A percentile compares a stretch with the other conserved stretches of the same genome.
These are phyloP conservation scores for Drosophila erecta DNA, from an alignment of 1,140 invertebrate genomes.

Conservation along the genomic window DNA sequence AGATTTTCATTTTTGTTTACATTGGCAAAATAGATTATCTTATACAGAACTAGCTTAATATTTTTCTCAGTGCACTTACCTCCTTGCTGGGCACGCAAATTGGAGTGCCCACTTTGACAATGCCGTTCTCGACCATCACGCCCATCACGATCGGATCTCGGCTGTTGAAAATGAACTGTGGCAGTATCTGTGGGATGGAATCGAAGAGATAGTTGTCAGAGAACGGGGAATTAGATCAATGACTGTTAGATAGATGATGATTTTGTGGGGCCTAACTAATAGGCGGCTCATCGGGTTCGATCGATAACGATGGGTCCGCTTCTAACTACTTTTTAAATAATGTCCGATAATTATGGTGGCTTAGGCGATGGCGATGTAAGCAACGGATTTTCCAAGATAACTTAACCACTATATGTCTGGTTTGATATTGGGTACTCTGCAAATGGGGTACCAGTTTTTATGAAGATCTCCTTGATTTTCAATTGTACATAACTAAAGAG, in stretches of 20 bases:
- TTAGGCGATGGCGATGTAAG: conserved; percentile 35
- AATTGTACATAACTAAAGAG: neutral
- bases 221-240: conserved; percentile 31
- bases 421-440: neutral
- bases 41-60: no score
- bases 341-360: conserved; percentile 49
- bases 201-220: conserved; percentile 8
- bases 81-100: conserved; percentile 98
- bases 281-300: conserved; percentile 37
- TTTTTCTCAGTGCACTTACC: conserved; percentile 85
- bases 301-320: conserved; percentile 31
- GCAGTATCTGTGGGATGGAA: conserved; percentile 86
- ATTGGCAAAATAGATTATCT: neutral
- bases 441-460: neutral
- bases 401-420: conserved; percentile 14
- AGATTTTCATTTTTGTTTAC: no score
- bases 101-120: conserved; percentile 98
- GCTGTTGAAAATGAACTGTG: conserved; percentile 98
- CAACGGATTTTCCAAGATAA: conserved; percentile 19
- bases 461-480: neutral
- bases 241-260: conserved; percentile 23
- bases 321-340: conserved; percentile 65
- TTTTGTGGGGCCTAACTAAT: conserved; percentile 38
- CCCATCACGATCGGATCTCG: conserved; percentile 99
- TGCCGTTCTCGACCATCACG: conserved; percentile 97